A percentile compares a stretch with the other conserved stretches of the same genome.
These are phyloP conservation scores for Scolopax bukidnonensis DNA, from an alignment of 2,797 vertebrate genomes.

Conservation along the genomic window DNA sequence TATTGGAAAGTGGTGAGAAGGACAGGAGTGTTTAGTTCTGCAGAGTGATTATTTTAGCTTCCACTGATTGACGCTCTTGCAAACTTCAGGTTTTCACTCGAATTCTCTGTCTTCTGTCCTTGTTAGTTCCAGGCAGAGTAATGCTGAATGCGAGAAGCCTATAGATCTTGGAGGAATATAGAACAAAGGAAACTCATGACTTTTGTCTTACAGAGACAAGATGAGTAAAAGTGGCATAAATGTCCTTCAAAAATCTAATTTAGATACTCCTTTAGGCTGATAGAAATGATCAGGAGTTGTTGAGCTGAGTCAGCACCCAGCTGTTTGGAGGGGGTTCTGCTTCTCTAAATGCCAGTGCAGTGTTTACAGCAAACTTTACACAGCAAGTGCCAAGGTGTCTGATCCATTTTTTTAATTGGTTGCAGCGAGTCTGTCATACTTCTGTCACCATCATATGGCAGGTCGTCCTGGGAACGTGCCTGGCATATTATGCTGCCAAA, in stretches of 20 bases:
- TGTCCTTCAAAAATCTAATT: not conserved
- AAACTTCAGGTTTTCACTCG: not conserved
- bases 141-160: not conserved
- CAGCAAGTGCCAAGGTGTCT: not conserved
- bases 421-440: not conserved
- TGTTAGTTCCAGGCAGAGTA: not conserved
- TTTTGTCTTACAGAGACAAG: not conserved
- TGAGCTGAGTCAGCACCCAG: not conserved
- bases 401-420: not conserved
- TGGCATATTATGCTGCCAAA: not conserved
- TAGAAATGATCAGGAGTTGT: not conserved
- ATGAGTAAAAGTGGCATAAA: not conserved
- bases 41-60: not conserved
- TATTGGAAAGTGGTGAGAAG: not conserved
- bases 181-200: not conserved
- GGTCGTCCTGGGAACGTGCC: not conserved
- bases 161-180: not conserved
- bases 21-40: not conserved
- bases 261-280: not conserved
- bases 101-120: not conserved
- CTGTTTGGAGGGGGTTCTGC: not conserved
- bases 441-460: not conserved
- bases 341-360: not conserved
- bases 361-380: not conserved
- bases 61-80: fast-evolving